Conservation (phyloP, 2,113 vertebrate genomes). For the Campylomormyrus numenius region DNA sequence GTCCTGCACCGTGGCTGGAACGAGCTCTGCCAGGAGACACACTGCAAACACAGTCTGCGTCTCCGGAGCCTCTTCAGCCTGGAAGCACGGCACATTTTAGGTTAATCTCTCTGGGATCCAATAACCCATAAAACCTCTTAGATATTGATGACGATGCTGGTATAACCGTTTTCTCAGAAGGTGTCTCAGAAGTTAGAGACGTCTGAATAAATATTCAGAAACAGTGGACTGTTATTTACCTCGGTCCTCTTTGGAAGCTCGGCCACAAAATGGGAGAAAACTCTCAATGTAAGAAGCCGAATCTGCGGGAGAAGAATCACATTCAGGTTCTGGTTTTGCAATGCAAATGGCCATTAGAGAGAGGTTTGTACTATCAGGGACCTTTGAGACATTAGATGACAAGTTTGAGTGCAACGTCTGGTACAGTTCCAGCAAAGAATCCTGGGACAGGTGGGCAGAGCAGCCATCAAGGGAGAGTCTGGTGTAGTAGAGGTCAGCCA, state of each 20-base stretch:
- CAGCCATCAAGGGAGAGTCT: constrained; percentile 77
- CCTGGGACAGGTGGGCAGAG: constrained; percentile 68
- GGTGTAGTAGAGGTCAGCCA: constrained; percentile 87
- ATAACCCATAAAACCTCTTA: background rate
- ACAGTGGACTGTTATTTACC: constrained; percentile 56
- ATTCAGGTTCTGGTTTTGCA: background rate
- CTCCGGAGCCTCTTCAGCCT: constrained; percentile 63
- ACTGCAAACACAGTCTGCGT: constrained; percentile 68
- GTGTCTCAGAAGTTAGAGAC: too few relatives aligned
- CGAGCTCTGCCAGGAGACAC: constrained; percentile 81
- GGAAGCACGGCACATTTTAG: constrained; percentile 3
- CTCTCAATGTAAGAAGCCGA: constrained; percentile 79
- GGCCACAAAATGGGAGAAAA: constrained; percentile 80
- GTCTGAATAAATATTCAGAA: background rate
- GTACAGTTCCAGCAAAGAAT: constrained; percentile 69
- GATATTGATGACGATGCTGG: too few relatives aligned
- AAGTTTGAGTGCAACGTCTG: constrained; percentile 74
- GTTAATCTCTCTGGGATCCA: background rate
- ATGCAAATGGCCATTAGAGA: background rate
- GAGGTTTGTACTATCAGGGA: constrained; percentile 9
- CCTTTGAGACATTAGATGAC: constrained; percentile 82
- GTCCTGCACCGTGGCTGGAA: constrained; percentile 84
- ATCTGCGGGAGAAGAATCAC: constrained; percentile 57
- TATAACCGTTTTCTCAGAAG: too few relatives aligned
- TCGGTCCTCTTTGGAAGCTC: constrained; percentile 56